phyloP scores from a whole-genome alignment of 2,888 invertebrate species.

The Spicauda simplicius region DNA sequence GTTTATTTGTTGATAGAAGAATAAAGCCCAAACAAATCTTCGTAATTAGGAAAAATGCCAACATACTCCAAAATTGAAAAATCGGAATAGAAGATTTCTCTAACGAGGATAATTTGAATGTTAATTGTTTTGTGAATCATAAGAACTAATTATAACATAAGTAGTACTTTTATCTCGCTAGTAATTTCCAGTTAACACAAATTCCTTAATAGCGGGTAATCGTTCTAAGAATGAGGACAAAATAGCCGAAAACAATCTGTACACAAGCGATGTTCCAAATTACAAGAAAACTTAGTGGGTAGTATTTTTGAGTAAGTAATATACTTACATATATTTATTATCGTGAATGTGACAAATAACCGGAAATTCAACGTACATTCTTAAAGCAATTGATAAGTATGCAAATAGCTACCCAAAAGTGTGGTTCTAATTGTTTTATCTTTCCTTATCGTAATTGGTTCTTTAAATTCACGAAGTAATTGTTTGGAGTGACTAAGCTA shows the following conservation, averaged over 20 bases:
- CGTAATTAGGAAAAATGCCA: not conserved
- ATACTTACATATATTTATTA: not conserved
- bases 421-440: conserved; percentile 4
- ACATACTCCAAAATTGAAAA: not conserved
- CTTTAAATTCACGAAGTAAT: conserved; percentile 2
- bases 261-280: not conserved
- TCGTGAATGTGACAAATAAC: not conserved
- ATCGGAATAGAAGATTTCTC: not conserved
- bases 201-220: conserved; percentile 28
- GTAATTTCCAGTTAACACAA: conserved; percentile 38
- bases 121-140: conserved; percentile 21
- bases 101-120: conserved; percentile 3
- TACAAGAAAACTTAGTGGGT: not conserved
- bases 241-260: conserved; percentile 1
- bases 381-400: not conserved
- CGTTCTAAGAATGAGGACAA: conserved; percentile 18
- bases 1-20: conserved; percentile 11
- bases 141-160: conserved; percentile 22
- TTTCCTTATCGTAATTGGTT: conserved; percentile 8
- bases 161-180: conserved; percentile 24
- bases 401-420: conserved; percentile 5
- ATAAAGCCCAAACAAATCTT: not conserved
- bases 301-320: not conserved
- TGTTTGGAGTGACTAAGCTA: not conserved
- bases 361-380: not conserved